A percentile compares a stretch with the other conserved stretches of the same genome.
These are phyloP conservation scores for Rhizomys pruinosus DNA, from an alignment of 2,113 vertebrate species.

Conservation along the genomic window DNA sequence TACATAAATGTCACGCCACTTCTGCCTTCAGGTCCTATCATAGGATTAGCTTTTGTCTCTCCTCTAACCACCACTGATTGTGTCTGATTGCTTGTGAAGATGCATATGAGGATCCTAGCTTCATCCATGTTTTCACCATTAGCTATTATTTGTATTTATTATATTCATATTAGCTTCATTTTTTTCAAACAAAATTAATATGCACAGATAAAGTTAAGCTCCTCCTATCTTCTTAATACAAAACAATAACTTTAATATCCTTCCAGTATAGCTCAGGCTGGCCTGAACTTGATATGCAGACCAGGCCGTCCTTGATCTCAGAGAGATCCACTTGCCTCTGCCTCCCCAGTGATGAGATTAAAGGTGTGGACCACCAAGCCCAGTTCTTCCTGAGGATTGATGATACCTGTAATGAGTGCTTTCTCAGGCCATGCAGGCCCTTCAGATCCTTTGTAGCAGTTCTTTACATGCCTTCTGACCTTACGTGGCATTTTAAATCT, in stretches of 20 bases:
- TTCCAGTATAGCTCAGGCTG: background rate
- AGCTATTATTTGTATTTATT: conserved; percentile 10
- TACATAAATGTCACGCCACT: background rate
- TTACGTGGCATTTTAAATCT: background rate
- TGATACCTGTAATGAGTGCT: background rate
- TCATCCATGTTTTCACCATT: background rate
- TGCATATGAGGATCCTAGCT: conserved; percentile 1
- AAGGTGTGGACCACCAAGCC: too few species aligned
- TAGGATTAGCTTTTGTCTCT: background rate
- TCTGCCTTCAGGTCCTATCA: background rate
- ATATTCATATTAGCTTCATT: background rate
- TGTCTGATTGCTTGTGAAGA: background rate
- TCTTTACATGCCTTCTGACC: background rate
- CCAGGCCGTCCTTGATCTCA: too few species aligned
- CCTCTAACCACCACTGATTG: background rate
- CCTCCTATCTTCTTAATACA: background rate
- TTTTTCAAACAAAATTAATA: background rate
- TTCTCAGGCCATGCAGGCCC: background rate
- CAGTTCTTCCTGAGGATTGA: background rate
- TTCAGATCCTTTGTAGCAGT: background rate
- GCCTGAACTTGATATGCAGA: too few species aligned
- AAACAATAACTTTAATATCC: background rate
- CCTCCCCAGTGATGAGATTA: too few species aligned
- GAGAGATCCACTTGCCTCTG: too few species aligned
- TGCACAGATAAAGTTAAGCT: background rate